A percentile compares a stretch with the other conserved stretches of the same genome.
phyloP scores from a whole-genome alignment of 1,140 invertebrate species.

The Anthonomus grandis region DNA sequence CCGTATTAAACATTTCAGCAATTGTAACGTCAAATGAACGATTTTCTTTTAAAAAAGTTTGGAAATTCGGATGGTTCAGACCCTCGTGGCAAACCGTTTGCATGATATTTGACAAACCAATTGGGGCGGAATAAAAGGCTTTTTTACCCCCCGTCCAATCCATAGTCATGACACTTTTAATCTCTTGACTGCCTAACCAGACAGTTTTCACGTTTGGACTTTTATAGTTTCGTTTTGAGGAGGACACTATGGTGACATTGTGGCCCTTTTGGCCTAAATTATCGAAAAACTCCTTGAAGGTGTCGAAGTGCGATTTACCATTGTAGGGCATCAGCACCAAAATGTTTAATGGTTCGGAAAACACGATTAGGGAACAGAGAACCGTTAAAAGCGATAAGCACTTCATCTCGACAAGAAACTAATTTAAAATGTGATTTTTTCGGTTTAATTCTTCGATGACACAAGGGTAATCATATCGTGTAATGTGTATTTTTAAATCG shows the following conservation, averaged over 20 bases:
- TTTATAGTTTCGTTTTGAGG: slow-evolving; percentile 23
- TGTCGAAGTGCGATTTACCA: slow-evolving; percentile 69
- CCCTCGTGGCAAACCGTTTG: too few species aligned
- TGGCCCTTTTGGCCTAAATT: slow-evolving; percentile 64
- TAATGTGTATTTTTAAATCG: too few species aligned
- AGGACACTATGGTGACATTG: slow-evolving; percentile 59
- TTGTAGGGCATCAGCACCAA: slow-evolving; percentile 64
- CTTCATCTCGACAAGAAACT: too few species aligned
- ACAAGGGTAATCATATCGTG: too few species aligned
- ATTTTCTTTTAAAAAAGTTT: slow-evolving; percentile 39
- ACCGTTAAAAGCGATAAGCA: background rate
- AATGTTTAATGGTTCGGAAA: slow-evolving; percentile 46
- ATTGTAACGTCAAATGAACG: slow-evolving; percentile 60
- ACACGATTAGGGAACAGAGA: background rate
- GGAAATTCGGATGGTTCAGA: slow-evolving; percentile 18
- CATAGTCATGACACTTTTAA: too few species aligned
- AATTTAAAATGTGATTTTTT: too few species aligned
- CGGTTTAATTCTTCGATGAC: too few species aligned
- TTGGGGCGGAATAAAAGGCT: too few species aligned
- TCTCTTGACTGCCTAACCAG: background rate
- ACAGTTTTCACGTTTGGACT: slow-evolving; percentile 27
- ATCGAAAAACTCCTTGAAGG: slow-evolving; percentile 62
- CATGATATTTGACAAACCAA: too few species aligned
- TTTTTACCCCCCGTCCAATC: too few species aligned
- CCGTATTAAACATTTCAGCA: slow-evolving; percentile 65